Conservation (phyloP, 1,140 invertebrate genomes). For the Phenacoccus solenopsis region DNA sequence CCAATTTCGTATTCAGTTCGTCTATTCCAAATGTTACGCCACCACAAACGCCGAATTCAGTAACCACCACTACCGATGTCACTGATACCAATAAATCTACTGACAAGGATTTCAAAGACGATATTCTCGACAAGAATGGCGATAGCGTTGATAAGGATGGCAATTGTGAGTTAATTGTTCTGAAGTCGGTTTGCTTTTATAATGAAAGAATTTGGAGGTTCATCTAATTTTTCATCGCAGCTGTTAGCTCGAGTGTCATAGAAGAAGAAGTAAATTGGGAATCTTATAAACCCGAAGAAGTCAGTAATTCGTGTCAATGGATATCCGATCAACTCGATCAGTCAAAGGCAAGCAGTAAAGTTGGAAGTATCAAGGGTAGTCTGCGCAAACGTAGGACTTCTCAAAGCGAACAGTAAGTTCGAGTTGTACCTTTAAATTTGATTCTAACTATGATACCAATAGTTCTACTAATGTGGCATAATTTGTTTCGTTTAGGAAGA, state of each 20-base stretch:
- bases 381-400: not conserved
- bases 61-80: not conserved
- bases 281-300: not conserved
- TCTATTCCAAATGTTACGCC: not conserved
- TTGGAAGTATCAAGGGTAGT: not conserved
- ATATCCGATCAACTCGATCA: not conserved
- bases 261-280: constrained; percentile 2
- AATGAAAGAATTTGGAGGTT: not conserved
- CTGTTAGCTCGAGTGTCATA: not conserved
- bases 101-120: constrained; percentile 1
- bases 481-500: not conserved
- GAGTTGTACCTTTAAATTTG: too few relatives aligned
- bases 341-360: not conserved
- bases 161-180: not conserved
- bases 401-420: not conserved
- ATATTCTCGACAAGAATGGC: not conserved
- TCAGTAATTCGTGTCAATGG: constrained; percentile 4
- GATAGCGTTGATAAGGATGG: not conserved
- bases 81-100: not conserved
- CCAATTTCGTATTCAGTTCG: not conserved
- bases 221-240: not conserved
- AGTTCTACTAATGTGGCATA: not conserved
- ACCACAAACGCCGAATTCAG: not conserved
- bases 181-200: not conserved
- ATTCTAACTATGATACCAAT: too few relatives aligned